These are phyloP conservation scores for Pherbina coryleti DNA, from an alignment of 2,888 invertebrate species.

Conservation along the genomic window DNA sequence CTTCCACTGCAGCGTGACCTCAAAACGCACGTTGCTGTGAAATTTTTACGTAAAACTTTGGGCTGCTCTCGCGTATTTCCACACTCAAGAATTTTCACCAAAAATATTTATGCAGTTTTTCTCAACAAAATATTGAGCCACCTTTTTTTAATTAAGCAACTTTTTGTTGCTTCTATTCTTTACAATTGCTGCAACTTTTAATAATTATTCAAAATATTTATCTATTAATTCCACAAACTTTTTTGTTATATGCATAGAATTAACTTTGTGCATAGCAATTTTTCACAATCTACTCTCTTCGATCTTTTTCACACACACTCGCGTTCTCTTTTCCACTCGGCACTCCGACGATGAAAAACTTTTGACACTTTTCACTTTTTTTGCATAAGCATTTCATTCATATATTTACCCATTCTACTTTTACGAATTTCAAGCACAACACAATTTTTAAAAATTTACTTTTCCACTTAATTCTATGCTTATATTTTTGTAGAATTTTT, in stretches of 20 bases:
- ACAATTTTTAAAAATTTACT: conserved; percentile 20
- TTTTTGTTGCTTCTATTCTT: background rate
- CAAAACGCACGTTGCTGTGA: conserved; percentile 48
- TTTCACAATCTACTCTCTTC: conserved; percentile 24
- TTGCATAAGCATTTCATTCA: conserved; percentile 17
- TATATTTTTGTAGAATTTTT: conserved; percentile 19
- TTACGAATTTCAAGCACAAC: background rate
- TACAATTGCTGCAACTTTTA: background rate
- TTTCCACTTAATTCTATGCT: conserved; percentile 24
- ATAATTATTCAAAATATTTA: background rate
- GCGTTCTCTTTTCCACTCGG: conserved; percentile 10
- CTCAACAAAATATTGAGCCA: background rate
- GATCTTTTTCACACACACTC: conserved; percentile 26
- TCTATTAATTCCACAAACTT: conserved; percentile 10
- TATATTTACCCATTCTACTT: conserved; percentile 6
- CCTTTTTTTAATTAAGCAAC: background rate
- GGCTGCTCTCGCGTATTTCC: background rate
- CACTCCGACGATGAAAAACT: conserved; percentile 10
- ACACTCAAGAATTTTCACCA: background rate
- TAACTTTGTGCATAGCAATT: conserved; percentile 30
- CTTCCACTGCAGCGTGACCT: conserved; percentile 47
- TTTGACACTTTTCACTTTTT: conserved; percentile 34
- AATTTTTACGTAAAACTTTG: conserved; percentile 22
- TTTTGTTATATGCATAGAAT: conserved; percentile 28
- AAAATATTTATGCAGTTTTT: background rate